Percentiles rank a stretch among this genome's conserved stretches.
These are phyloP conservation scores for Folsomia manolachei DNA, from an alignment of 2,888 invertebrate genomes.

Conservation along the genomic window DNA sequence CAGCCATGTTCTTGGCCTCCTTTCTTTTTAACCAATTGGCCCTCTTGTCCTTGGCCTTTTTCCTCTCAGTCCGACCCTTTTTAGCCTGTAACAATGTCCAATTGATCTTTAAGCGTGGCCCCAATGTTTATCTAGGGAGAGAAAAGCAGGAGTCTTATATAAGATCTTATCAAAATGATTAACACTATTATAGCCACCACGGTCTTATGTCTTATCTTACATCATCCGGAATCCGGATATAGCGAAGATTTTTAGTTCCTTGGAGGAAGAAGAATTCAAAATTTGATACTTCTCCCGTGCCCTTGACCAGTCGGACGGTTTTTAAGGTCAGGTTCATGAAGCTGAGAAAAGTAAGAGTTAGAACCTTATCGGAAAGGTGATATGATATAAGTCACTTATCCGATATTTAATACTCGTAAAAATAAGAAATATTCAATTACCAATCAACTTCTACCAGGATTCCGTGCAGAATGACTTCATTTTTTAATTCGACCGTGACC, in stretches of 20 bases:
- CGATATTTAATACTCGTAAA: too few species aligned
- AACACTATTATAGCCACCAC: too few species aligned
- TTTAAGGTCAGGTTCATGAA: slow-evolving; percentile 40
- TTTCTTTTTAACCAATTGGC: slow-evolving; percentile 39
- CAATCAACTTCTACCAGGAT: slow-evolving; percentile 32
- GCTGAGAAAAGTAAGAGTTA: slow-evolving; percentile 17
- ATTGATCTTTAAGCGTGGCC: slow-evolving; percentile 30
- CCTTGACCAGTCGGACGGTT: slow-evolving; percentile 31
- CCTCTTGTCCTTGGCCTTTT: slow-evolving; percentile 30
- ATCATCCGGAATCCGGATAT: slow-evolving; percentile 39
- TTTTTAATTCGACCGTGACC: slow-evolving; percentile 39
- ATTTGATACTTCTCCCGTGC: slow-evolving; percentile 27
- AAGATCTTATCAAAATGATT: too few species aligned
- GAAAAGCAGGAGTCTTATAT: too few species aligned
- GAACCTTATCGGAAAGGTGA: not conserved
- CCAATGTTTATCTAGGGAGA: too few species aligned
- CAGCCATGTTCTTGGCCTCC: slow-evolving; percentile 28
- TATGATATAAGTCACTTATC: too few species aligned
- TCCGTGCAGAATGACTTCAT: slow-evolving; percentile 34
- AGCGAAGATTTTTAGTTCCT: slow-evolving; percentile 35
- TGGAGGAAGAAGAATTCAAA: slow-evolving; percentile 44
- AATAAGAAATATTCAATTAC: slow-evolving; percentile 30
- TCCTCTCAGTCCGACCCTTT: slow-evolving; percentile 29
- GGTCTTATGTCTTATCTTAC: slow-evolving; percentile 10
- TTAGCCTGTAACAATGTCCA: slow-evolving; percentile 39